phyloP scores from a whole-genome alignment of 2,113 vertebrate genomes.

The Phylloscopus trochilus region DNA sequence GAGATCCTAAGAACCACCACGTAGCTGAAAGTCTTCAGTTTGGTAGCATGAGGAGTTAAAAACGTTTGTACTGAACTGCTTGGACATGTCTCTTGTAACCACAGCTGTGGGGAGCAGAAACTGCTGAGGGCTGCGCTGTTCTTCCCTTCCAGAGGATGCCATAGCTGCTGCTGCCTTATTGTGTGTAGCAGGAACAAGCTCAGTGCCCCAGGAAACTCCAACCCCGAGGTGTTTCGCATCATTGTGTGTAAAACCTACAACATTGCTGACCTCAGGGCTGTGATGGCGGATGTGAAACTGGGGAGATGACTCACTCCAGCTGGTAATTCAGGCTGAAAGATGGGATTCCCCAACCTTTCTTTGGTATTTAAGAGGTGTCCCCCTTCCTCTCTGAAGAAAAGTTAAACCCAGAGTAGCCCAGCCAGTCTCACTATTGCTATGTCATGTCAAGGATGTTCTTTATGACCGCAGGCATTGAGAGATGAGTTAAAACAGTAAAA shows the following conservation, averaged over 20 bases:
- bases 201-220: background rate
- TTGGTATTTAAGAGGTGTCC: background rate
- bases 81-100: background rate
- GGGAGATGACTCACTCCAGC: background rate
- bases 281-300: background rate
- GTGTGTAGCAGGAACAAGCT: background rate
- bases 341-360: background rate
- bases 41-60: background rate
- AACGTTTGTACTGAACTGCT: background rate
- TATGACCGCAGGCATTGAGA: fast-evolving
- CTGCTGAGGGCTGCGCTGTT: background rate
- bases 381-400: background rate
- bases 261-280: background rate
- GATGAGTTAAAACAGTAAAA: background rate
- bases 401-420: background rate
- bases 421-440: background rate
- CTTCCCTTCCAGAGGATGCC: background rate
- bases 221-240: fast-evolving
- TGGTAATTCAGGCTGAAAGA: background rate
- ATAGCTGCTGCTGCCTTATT: background rate
- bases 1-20: background rate
- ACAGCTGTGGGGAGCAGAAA: background rate
- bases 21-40: background rate
- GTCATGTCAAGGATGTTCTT: background rate
- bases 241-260: fast-evolving